A percentile compares a stretch with the other conserved stretches of the same genome.
Evolutionary conservation across 2,797 vertebrate species (phyloP).

Genomic region (Micropoecilia bifurca): DNA sequence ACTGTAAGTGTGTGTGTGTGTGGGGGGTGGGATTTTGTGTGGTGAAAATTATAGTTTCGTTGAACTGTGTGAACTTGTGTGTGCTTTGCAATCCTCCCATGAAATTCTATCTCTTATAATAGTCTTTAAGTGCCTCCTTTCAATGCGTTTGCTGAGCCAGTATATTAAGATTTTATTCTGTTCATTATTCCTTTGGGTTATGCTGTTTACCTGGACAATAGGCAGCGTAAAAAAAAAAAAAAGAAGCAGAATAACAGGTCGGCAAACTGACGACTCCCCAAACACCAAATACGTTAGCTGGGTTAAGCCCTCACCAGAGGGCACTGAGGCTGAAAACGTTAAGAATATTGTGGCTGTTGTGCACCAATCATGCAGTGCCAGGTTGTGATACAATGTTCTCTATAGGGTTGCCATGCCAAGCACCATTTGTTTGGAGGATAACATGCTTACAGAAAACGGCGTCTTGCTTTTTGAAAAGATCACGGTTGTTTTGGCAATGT

Average conservation of each 20-base stretch:
- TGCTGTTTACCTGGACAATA: slow-evolving; percentile 6
- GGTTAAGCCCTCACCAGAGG: slow-evolving; percentile 17
- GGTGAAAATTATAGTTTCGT: not conserved
- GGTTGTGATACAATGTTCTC: slow-evolving; percentile 4
- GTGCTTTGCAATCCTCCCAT: too few species aligned
- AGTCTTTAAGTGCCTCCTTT: not conserved
- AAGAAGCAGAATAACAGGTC: slow-evolving; percentile 10
- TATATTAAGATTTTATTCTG: slow-evolving; percentile 16
- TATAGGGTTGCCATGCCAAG: slow-evolving; percentile 19
- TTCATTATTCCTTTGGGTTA: slow-evolving; percentile 16
- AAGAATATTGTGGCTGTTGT: slow-evolving; percentile 1
- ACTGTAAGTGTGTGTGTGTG: not conserved
- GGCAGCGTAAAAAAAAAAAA: slow-evolving; percentile 4
- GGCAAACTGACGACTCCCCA: slow-evolving; percentile 25
- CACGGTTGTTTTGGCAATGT: slow-evolving; percentile 67
- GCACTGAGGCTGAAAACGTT: slow-evolving; percentile 18
- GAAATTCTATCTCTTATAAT: not conserved
- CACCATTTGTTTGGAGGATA: slow-evolving; percentile 61
- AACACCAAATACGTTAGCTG: slow-evolving; percentile 23
- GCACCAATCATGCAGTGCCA: slow-evolving; percentile 6
- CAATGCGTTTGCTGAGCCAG: not conserved
- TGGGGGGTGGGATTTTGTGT: not conserved
- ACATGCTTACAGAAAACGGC: slow-evolving; percentile 74
- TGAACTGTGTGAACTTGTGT: not conserved
- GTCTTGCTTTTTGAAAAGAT: slow-evolving; percentile 52